Base-by-base conservation (phyloP, 2,113 vertebrate genomes). In the Hipposideros armiger region DNA sequence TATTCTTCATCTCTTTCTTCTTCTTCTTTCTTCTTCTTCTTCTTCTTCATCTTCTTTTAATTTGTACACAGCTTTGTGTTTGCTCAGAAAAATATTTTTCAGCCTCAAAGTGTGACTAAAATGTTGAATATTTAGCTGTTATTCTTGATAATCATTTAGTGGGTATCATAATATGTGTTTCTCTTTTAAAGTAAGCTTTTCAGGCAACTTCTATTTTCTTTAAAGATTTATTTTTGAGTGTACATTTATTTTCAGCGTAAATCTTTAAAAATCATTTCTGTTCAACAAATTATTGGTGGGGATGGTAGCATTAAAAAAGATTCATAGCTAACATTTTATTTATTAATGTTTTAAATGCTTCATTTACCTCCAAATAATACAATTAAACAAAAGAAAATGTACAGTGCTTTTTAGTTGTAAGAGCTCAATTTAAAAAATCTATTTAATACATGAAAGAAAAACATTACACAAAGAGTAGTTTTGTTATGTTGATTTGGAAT, bases 351-450 rank as follows among this genome's bases (percentile, higher is more conserved):
- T 87, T 78, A 90, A 89, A 70, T 87, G 54, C 7, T 67, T 73
- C n/a, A 15, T 56, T 94, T 95, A 30, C 28, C 10, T 77, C 47
- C 91, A 91, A 87, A 91, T 93, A 54, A 87, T 73, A 70, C 14
- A 70, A 15, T 22, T 56, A 77, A 78, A 28, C 7, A 36, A 73
- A 87, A 73, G 17, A 83, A 76, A 82, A 80, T 58, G 24, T 47
- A 72, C 3, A 52, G 13, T 42, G 1, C 13, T 54, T 88, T 87
- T 83, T 87, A 83, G 40, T 69, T 87, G 74, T 74, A 82, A 74
- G 72, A 85, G 69, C 30, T 67, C 83, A 95, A 40, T 64, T 42
- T 0, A 62, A 83, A 58, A 76, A 14, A 52, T 50, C 58, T 56
- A 40, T 32, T 64, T 30, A 78, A 54, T 30, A 52, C 28, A 64